Base-by-base conservation (phyloP, 2,888 invertebrate species). In the Galeruca laticollis region DNA sequence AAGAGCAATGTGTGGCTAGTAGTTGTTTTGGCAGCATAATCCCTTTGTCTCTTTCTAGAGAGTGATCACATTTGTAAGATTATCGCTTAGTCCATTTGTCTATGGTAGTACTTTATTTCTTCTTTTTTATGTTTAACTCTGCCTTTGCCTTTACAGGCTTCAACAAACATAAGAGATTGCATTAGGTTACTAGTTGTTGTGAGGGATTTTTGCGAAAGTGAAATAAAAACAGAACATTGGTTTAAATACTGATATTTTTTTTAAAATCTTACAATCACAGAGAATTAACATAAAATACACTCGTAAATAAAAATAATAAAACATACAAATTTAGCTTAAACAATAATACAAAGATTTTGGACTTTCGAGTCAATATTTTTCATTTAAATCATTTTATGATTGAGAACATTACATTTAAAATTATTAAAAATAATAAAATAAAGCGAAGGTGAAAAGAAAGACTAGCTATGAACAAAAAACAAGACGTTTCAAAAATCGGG, bases 271-370 rank as follows among this genome's bases (percentile, higher is more conserved):
- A 82, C 81, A 82, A 82, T 82, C 82, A 82, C 82, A 82, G 81
- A 76, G 80, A 81, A 81, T 82, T 83, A 83, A 83, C 79, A 79
- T 80, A 82, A 81, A 82, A 82, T 82, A 83, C 82, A 82, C 83
- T 75, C 77, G 79, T 80, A 78, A 79, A 75, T 76, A 77, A 79
- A 74, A 26, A 26, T 71, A 71, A 71, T 73, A 77, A 57, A 70
- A 71, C 75, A 79, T 78, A 80, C 75, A 75, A 70, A 72, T 70
- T 70, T 73, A 73, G 62, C 74, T 75, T 76, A 74, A 75, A 74
- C 74, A 76, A 73, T 73, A 75, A 75, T 69, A 76, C 75, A 76
- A 68, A 69, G 68, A 69, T 26, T 66, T 61, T 57, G 13, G 71
- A 73, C 72, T 70, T 70, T 56, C 18, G 61, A 73, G 72, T 74